Percentiles rank a stretch among this genome's conserved stretches.
These are phyloP conservation scores for Cephus rjabovi DNA, from an alignment of 2,888 invertebrate species.

Conservation along the genomic window DNA sequence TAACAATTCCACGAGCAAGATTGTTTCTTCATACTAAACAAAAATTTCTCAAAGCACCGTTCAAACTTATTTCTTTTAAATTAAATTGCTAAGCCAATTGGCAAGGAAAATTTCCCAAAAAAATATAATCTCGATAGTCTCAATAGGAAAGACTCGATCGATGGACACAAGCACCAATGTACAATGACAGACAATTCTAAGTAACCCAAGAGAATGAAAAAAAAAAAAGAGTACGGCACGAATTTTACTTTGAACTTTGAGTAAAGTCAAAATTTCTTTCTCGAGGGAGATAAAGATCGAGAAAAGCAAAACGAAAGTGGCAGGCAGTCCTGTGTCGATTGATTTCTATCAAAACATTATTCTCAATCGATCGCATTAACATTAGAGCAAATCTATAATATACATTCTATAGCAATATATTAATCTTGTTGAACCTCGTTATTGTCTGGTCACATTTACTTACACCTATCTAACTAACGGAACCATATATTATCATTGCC, in stretches of 20 bases:
- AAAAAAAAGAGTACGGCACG: not conserved
- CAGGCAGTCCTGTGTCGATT: conserved; percentile 8
- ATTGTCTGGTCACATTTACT: conserved; percentile 65
- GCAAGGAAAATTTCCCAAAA: not conserved
- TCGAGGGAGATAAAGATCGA: not conserved
- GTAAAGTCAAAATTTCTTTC: not conserved
- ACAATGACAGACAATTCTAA: not conserved
- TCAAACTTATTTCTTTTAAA: not conserved
- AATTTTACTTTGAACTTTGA: not conserved
- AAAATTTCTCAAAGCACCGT: not conserved
- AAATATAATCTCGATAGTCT: not conserved
- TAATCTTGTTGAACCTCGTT: conserved; percentile 51
- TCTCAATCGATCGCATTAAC: not conserved
- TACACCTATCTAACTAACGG: conserved; percentile 50
- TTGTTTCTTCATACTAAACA: not conserved
- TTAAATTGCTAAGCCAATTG: not conserved
- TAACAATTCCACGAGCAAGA: not conserved
- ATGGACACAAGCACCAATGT: not conserved
- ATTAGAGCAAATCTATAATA: conserved; percentile 4
- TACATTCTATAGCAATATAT: conserved; percentile 28
- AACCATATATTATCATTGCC: not conserved
- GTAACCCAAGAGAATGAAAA: not conserved
- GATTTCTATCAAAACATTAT: conserved; percentile 27
- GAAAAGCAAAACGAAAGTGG: not conserved
- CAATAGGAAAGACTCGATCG: not conserved